Evolutionary conservation across 2,113 vertebrate species (phyloP).

Genomic region (Phalacrocorax carbo): DNA sequence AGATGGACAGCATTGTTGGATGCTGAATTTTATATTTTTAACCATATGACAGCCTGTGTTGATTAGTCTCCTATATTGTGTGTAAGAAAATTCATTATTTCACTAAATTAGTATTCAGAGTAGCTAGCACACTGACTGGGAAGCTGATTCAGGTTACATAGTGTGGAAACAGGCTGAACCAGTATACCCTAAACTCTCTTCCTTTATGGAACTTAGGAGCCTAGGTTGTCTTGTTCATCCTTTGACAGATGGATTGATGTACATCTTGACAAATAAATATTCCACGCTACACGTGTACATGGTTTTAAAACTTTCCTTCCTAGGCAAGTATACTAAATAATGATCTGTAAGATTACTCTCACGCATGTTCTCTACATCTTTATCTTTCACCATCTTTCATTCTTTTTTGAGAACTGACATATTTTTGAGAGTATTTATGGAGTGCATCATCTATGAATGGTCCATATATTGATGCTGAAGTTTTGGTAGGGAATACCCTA

Average conservation of each 20-base stretch:
- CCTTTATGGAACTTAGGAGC: not conserved
- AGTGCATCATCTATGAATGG: not conserved
- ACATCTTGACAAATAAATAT: not conserved
- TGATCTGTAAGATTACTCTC: not conserved
- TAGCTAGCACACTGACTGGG: not conserved
- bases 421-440: not conserved
- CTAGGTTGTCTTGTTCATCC: not conserved
- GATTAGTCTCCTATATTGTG: not conserved
- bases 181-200: not conserved
- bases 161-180: not conserved
- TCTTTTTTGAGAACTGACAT: not conserved
- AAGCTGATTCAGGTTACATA: not conserved
- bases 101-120: not conserved
- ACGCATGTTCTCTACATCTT: not conserved
- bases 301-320: not conserved
- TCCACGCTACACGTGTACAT: not conserved
- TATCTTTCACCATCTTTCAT: not conserved
- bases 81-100: not conserved
- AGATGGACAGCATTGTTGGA: not conserved
- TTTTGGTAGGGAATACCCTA: not conserved
- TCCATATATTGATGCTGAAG: not conserved
- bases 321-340: not conserved
- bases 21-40: not conserved
- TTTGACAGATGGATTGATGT: not conserved
- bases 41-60: accelerated